These are phyloP conservation scores for Cotesia vestalis DNA, from an alignment of 1,140 invertebrate genomes.

Conservation along the genomic window DNA sequence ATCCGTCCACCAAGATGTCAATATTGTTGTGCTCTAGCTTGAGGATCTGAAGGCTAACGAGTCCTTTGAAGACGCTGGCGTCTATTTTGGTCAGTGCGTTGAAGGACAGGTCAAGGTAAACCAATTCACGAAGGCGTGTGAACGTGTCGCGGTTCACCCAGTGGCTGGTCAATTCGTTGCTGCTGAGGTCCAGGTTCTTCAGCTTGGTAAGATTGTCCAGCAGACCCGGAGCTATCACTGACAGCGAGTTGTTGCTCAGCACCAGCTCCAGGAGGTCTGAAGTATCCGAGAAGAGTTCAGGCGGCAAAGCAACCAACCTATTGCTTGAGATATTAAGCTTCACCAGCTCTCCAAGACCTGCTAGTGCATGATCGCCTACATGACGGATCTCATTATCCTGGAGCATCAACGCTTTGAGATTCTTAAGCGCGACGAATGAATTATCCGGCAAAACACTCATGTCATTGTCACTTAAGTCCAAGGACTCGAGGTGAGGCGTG, in stretches of 20 bases:
- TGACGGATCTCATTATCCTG: conserved; percentile 79
- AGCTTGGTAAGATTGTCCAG: conserved; percentile 80
- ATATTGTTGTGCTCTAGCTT: conserved; percentile 82
- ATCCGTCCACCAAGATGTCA: conserved; percentile 74
- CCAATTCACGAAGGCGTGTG: conserved; percentile 74
- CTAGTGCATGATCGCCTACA: conserved; percentile 76
- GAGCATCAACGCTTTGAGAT: conserved; percentile 72
- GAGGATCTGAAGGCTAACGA: conserved; percentile 80
- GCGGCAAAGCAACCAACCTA: conserved; percentile 76
- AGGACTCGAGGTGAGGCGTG: conserved; percentile 71
- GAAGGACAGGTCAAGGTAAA: conserved; percentile 79
- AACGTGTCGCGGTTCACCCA: conserved; percentile 85
- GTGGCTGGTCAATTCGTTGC: conserved; percentile 79
- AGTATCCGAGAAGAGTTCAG: conserved; percentile 76
- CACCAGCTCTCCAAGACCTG: conserved; percentile 72
- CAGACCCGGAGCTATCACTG: conserved; percentile 78
- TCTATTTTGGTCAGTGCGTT: conserved; percentile 79
- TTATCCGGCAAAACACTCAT: conserved; percentile 75
- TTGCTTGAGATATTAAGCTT: conserved; percentile 82
- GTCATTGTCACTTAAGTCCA: conserved; percentile 81
- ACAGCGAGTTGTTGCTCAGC: conserved; percentile 82
- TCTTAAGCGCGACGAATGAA: conserved; percentile 74
- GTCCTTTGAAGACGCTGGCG: conserved; percentile 76
- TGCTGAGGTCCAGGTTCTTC: conserved; percentile 78
- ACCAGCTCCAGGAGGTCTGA: conserved; percentile 76